phyloP scores from a whole-genome alignment of 2,113 vertebrate species.

The Laticauda laticaudata region DNA sequence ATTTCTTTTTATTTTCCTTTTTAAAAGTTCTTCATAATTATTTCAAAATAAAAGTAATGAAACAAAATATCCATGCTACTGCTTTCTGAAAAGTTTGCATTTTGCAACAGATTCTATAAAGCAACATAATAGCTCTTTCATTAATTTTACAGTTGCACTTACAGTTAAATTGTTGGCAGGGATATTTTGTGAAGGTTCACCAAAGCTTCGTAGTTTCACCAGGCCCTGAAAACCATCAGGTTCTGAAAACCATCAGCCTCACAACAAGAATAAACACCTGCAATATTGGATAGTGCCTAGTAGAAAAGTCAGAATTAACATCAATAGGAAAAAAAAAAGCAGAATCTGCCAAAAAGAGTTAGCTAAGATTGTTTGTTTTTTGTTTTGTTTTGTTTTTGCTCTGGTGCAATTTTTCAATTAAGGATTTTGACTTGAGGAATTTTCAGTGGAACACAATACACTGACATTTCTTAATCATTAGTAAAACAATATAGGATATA shows the following conservation, averaged over 20 bases:
- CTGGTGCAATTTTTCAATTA: slow-evolving; percentile 56
- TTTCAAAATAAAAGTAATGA: neutral
- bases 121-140: slow-evolving; percentile 17
- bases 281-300: slow-evolving; percentile 54
- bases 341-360: slow-evolving; percentile 50
- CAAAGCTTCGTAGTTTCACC: slow-evolving; percentile 40
- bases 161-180: slow-evolving; percentile 40
- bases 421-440: slow-evolving; percentile 62
- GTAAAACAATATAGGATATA: slow-evolving; percentile 59
- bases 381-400: slow-evolving; percentile 36
- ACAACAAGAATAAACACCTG: slow-evolving; percentile 52
- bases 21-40: slow-evolving; percentile 28
- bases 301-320: slow-evolving; percentile 52
- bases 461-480: slow-evolving; percentile 67
- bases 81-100: slow-evolving; percentile 35
- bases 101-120: slow-evolving; percentile 9
- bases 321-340: slow-evolving; percentile 25
- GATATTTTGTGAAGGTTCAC: slow-evolving; percentile 45
- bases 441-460: slow-evolving; percentile 59
- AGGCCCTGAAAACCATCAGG: slow-evolving; percentile 48
- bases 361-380: slow-evolving; percentile 49
- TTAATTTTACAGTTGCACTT: slow-evolving; percentile 40
- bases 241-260: slow-evolving; percentile 53
- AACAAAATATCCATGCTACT: neutral
- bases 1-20: slow-evolving; percentile 11